Evolutionary conservation across 2,888 invertebrate genomes (phyloP), one percentile per base, ranked within the genome.

Genomic region (Mesoligia furuncula): DNA sequence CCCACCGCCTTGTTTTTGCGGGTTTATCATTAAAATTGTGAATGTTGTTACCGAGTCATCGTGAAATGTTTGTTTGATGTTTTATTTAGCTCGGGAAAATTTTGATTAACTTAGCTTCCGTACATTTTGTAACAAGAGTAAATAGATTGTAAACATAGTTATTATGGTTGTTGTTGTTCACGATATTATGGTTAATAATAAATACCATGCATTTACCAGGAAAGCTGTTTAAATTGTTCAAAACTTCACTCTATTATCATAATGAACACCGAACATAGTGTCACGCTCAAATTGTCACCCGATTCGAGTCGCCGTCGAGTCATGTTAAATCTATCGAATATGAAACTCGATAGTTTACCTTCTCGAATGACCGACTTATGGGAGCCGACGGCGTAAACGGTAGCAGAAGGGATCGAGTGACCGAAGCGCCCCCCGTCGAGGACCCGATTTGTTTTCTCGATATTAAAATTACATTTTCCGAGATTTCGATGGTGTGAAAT

Each of bases 361-460:
- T 91, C 91, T 91, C 91, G 86, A 88, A 89, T 90, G 89, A 88
- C 87, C 89, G 87, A 84, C 81, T 88, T 90, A 90, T 91, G 89
- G 87, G 90, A 91, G 89, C 79, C 86, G 91, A 91, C 91, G 88
- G 93, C 92, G 93, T 93, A 93, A 93, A 95, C 96, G 92, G 96
- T 96, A 95, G 96, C 95, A 85, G 86, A 81, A 87, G 89, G 90
- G 93, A 95, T 96, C 94, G 87, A 89, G 91, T 96, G 94, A 94
- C 95, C 91, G 85, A 87, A 85, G 90, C 92, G 92, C 94, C 95
- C 94, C 95, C 95, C 93, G 94, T 90, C 85, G 93, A 75, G 92
- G 76, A 85, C 78, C 76, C 85, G 86, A 88, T 87, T 88, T 90
- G 90, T 87, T 88, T 87, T 86, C 84, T 84, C 85, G 69, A 87